Evolutionary conservation across 2,797 vertebrate genomes (phyloP).

Genomic region (Xyrichtys novacula): DNA sequence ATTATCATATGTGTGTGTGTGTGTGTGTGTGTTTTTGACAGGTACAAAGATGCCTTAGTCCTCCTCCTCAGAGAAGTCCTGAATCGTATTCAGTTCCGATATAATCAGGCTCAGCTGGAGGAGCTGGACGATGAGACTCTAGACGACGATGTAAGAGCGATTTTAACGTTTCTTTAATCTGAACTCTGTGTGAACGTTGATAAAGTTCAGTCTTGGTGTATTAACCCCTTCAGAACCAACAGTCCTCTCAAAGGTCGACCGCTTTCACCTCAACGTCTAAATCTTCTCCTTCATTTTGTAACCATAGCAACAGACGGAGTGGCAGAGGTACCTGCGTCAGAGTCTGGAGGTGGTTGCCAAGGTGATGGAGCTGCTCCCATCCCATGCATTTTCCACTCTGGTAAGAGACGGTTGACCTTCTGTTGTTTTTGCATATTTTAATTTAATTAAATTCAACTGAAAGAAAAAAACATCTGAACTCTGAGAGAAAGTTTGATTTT

Average conservation of each 20-base stretch:
- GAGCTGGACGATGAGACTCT: slow-evolving; percentile 97
- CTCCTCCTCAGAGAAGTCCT: slow-evolving; percentile 95
- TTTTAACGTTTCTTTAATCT: background rate
- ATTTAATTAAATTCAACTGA: no score
- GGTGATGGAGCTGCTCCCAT: slow-evolving; percentile 98
- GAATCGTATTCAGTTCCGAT: slow-evolving; percentile 96
- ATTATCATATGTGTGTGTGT: no score
- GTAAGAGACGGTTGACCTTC: slow-evolving; percentile 83
- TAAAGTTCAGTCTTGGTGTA: background rate
- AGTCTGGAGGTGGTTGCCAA: slow-evolving; percentile 98
- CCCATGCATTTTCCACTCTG: slow-evolving; percentile 95
- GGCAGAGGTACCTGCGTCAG: slow-evolving; percentile 98
- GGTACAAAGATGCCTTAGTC: slow-evolving; percentile 97
- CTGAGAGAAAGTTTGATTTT: no score
- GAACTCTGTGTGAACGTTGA: no score
- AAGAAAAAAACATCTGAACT: no score
- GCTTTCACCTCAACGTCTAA: slow-evolving; percentile 18
- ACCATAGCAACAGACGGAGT: slow-evolving; percentile 96
- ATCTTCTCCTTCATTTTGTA: slow-evolving; percentile 51
- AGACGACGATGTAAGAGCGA: slow-evolving; percentile 95
- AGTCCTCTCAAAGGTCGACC: background rate
- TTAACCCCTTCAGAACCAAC: background rate
- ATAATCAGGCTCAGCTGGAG: slow-evolving; percentile 96
- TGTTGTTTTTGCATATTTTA: no score
- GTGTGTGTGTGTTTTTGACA: slow-evolving; percentile 55